phyloP scores from a whole-genome alignment of 2,113 vertebrate genomes.

The Sciurus niger region DNA sequence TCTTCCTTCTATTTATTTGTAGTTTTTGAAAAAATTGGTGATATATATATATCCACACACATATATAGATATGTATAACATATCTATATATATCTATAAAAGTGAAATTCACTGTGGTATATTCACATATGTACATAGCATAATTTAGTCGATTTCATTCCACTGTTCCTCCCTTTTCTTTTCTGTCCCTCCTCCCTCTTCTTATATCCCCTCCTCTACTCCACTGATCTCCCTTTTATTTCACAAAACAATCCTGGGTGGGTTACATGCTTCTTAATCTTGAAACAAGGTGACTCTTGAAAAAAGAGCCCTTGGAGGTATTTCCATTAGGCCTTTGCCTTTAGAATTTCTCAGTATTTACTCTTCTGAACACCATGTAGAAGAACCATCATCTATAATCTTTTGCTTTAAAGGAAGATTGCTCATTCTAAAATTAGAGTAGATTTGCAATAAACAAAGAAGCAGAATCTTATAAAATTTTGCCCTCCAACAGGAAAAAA shows the following conservation, averaged over 20 bases:
- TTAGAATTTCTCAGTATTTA: background rate
- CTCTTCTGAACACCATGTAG: background rate
- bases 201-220: too few species aligned
- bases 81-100: too few species aligned
- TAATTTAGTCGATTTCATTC: too few species aligned
- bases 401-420: conserved; percentile 11
- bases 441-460: background rate
- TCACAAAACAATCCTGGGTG: background rate
- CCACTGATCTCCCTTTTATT: background rate
- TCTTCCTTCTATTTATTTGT: too few species aligned
- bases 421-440: conserved; percentile 44
- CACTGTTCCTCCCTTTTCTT: too few species aligned
- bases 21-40: too few species aligned
- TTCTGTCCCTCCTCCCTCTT: too few species aligned
- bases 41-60: too few species aligned
- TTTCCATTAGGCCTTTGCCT: background rate
- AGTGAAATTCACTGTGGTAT: too few species aligned
- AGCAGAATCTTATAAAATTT: background rate
- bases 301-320: background rate
- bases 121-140: too few species aligned
- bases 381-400: background rate
- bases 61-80: too few species aligned
- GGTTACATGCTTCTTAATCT: background rate
- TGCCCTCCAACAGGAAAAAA: conserved; percentile 12
- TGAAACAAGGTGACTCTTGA: background rate